These are phyloP conservation scores for Malthinus flaveolus DNA, from an alignment of 2,888 invertebrate species.

Conservation along the genomic window DNA sequence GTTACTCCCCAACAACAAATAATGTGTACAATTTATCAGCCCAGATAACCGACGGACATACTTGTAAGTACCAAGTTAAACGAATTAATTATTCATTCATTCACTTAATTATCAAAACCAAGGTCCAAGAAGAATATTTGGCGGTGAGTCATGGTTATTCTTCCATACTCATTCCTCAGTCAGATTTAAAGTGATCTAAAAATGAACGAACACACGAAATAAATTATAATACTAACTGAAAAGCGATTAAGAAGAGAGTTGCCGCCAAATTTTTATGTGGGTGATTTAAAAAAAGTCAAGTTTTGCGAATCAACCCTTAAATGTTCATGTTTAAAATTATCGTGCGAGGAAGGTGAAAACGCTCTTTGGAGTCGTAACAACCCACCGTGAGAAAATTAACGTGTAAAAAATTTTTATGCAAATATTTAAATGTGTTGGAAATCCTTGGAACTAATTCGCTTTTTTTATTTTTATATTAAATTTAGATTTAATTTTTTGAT, in stretches of 20 bases:
- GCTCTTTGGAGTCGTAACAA: no score
- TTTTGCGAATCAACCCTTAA: no score
- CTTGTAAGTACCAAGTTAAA: slow-evolving; percentile 25
- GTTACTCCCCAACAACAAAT: neutral
- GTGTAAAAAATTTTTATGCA: neutral
- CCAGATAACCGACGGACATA: slow-evolving; percentile 19
- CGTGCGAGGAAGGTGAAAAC: no score
- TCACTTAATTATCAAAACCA: slow-evolving; percentile 36
- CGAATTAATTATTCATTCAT: slow-evolving; percentile 34
- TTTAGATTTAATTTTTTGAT: neutral
- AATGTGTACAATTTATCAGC: slow-evolving; percentile 5
- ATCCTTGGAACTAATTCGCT: neutral
- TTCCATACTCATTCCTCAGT: slow-evolving; percentile 27
- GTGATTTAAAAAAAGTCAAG: no score
- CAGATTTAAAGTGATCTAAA: slow-evolving; percentile 30
- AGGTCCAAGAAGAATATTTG: slow-evolving; percentile 36
- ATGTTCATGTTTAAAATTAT: no score
- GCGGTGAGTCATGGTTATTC: slow-evolving; percentile 34
- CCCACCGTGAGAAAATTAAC: no score
- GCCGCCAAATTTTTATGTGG: no score
- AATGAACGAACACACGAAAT: slow-evolving; percentile 17
- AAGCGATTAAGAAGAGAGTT: no score
- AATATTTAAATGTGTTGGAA: slow-evolving; percentile 3
- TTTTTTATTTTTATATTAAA: neutral
- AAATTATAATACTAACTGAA: no score